Evolutionary conservation across 2,113 vertebrate species (phyloP).

Genomic region (Petrocephalus microphthalmus): DNA sequence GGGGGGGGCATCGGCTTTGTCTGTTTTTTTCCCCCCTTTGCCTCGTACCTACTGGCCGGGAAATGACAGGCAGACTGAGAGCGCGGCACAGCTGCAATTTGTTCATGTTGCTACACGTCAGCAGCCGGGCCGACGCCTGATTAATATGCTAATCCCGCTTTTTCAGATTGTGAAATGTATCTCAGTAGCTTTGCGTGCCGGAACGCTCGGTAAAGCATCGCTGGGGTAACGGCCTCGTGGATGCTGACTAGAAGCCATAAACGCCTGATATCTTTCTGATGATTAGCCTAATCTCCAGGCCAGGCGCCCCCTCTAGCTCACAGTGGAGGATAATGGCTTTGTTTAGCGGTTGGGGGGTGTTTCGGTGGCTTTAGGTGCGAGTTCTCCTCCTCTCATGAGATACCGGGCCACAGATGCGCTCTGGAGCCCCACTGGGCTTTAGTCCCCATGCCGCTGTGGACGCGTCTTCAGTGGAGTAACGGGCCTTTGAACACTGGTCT

Average conservation of each 20-base stretch:
- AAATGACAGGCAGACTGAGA: background rate
- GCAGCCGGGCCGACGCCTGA: background rate
- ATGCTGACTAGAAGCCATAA: slow-evolving; percentile 16
- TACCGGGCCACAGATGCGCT: slow-evolving; percentile 26
- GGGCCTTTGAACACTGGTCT: background rate
- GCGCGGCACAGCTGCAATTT: background rate
- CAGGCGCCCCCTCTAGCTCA: background rate
- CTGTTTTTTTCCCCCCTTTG: background rate
- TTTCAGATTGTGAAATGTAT: background rate
- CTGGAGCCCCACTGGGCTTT: slow-evolving; percentile 47
- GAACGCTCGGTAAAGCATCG: background rate
- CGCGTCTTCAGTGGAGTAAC: background rate
- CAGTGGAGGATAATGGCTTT: slow-evolving; percentile 43
- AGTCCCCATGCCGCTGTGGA: background rate
- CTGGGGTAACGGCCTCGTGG: background rate
- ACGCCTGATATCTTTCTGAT: slow-evolving; percentile 46
- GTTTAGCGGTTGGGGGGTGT: slow-evolving; percentile 30
- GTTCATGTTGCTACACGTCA: background rate
- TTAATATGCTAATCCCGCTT: background rate
- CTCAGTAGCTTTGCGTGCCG: background rate
- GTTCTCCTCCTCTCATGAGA: slow-evolving; percentile 34
- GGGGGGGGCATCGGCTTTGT: background rate
- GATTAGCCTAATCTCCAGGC: slow-evolving; percentile 36
- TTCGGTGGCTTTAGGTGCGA: background rate
- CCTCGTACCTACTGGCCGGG: background rate